Percentiles rank a stretch among this genome's conserved stretches.
Conservation (phyloP, 2,888 invertebrate genomes). For the Zele albiditarsus region DNA sequence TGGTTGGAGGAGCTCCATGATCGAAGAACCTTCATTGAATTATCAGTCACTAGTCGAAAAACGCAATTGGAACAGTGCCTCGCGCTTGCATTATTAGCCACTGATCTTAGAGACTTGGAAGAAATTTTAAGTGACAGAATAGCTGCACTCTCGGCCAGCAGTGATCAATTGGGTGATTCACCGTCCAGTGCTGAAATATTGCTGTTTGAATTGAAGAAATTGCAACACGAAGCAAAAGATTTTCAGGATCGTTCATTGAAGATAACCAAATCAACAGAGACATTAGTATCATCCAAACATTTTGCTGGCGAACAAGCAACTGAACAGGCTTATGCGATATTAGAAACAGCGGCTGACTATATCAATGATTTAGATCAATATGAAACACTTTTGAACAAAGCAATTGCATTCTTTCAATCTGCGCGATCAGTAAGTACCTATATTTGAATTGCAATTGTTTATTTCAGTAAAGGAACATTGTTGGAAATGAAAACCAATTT, state of each 20-base stretch:
- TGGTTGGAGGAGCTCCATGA: constrained; percentile 86
- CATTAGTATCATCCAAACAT: constrained; percentile 81
- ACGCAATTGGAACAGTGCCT: constrained; percentile 86
- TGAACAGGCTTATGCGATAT: constrained; percentile 79
- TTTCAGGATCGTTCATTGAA: constrained; percentile 84
- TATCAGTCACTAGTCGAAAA: constrained; percentile 80
- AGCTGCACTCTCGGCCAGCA: constrained; percentile 75
- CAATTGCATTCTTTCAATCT: constrained; percentile 82
- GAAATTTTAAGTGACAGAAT: constrained; percentile 76
- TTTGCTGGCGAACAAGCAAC: constrained; percentile 82
- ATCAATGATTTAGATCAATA: constrained; percentile 82
- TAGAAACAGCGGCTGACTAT: constrained; percentile 81
- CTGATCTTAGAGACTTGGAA: constrained; percentile 81
- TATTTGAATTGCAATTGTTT: not conserved
- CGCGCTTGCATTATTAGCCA: constrained; percentile 82
- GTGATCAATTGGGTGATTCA: constrained; percentile 82
- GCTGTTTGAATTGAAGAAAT: constrained; percentile 80
- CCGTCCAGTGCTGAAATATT: constrained; percentile 80
- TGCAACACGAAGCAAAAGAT: constrained; percentile 82
- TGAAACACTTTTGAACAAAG: constrained; percentile 79
- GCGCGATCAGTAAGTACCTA: constrained; percentile 77
- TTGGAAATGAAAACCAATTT: not conserved
- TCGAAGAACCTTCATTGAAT: constrained; percentile 82
- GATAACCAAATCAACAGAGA: constrained; percentile 85
- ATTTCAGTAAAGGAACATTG: not conserved